phyloP scores from a whole-genome alignment of 2,797 vertebrate species.

The Etheostoma perlongum region DNA sequence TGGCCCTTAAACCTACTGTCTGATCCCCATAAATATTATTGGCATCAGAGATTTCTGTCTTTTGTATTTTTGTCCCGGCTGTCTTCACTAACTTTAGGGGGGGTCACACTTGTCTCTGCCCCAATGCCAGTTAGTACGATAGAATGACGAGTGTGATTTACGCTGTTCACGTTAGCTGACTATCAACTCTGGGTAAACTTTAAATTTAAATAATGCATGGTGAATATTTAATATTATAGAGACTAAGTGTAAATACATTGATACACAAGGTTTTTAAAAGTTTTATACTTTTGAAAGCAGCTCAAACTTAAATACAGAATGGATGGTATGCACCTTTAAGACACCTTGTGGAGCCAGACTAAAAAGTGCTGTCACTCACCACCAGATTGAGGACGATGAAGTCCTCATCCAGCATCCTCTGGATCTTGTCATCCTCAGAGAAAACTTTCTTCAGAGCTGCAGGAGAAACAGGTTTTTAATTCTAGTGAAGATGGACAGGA shows the following conservation, averaged over 20 bases:
- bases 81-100: neutral
- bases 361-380: slow-evolving; percentile 80
- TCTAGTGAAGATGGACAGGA: neutral
- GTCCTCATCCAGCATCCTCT: slow-evolving; percentile 90
- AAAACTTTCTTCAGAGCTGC: slow-evolving; percentile 92
- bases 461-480: slow-evolving; percentile 27
- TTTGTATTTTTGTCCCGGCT: neutral
- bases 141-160: neutral
- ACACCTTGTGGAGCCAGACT: neutral
- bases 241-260: too few relatives aligned
- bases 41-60: neutral
- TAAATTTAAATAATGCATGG: neutral
- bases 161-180: neutral
- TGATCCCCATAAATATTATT: neutral
- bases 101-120: neutral
- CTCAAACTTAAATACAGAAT: neutral
- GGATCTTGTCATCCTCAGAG: slow-evolving; percentile 88
- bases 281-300: neutral
- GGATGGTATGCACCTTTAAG: neutral
- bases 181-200: neutral
- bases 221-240: neutral
- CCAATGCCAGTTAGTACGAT: neutral
- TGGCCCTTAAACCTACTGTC: neutral
- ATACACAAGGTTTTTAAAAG: neutral
- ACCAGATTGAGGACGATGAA: slow-evolving; percentile 94